Conservation (phyloP, 2,888 invertebrate genomes). For the Netelia virgata region DNA sequence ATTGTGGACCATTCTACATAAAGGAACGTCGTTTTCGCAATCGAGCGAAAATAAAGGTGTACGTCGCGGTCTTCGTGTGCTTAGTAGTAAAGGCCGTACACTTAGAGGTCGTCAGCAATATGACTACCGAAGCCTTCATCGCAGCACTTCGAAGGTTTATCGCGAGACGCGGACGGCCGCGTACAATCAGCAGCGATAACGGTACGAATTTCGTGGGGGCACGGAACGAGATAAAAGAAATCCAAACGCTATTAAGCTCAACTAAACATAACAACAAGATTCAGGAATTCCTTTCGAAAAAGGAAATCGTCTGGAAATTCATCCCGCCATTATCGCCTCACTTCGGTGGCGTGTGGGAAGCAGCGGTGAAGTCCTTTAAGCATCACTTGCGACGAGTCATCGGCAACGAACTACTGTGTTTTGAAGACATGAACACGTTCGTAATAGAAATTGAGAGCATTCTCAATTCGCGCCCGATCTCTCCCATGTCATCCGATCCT, state of each 20-base stretch:
- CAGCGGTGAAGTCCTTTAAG: constrained; percentile 47
- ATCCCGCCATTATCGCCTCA: constrained; percentile 35
- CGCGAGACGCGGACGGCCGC: constrained; percentile 37
- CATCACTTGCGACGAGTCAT: constrained; percentile 41
- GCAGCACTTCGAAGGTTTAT: constrained; percentile 63
- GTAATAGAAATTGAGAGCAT: constrained; percentile 43
- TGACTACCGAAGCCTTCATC: constrained; percentile 66
- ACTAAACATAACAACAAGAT: constrained; percentile 31
- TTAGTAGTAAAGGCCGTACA: constrained; percentile 64
- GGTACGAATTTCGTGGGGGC: constrained; percentile 66
- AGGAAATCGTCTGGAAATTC: constrained; percentile 34
- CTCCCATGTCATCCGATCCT: constrained; percentile 43
- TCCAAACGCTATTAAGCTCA: constrained; percentile 42
- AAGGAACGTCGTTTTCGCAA: constrained; percentile 66
- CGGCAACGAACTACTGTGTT: constrained; percentile 29
- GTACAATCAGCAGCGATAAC: constrained; percentile 62
- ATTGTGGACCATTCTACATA: constrained; percentile 66
- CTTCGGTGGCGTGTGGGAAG: constrained; percentile 46
- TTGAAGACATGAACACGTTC: constrained; percentile 40
- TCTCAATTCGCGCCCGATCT: constrained; percentile 39
- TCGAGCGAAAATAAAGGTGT: constrained; percentile 59
- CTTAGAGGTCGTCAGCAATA: constrained; percentile 63
- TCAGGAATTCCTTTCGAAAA: not conserved
- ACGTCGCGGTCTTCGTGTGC: constrained; percentile 66
- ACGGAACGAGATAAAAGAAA: constrained; percentile 51